These are phyloP conservation scores for Equus przewalskii DNA, from an alignment of 2,113 vertebrate genomes.

Conservation along the genomic window DNA sequence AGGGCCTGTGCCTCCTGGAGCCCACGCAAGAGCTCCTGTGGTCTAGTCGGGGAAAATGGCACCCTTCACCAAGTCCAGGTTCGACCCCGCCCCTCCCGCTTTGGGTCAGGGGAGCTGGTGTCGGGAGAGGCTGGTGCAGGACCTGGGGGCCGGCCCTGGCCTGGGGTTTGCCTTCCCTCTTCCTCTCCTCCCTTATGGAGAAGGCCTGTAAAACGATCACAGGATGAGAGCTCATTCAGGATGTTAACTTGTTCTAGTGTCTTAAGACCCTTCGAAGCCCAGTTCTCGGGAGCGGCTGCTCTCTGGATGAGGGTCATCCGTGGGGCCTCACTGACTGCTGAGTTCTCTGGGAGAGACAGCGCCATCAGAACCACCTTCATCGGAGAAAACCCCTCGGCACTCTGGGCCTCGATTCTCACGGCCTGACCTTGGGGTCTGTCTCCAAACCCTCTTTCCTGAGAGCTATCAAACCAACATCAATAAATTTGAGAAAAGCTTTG, in stretches of 20 bases:
- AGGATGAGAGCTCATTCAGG: constrained; percentile 67
- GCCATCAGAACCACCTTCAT: neutral
- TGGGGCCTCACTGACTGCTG: neutral
- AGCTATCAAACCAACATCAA: constrained; percentile 64
- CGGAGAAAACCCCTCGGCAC: neutral
- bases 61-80: neutral
- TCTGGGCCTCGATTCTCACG: neutral
- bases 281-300: neutral
- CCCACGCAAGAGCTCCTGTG: neutral
- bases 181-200: neutral
- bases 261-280: neutral
- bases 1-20: neutral
- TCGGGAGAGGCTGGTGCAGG: neutral
- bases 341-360: neutral
- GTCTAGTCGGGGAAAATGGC: neutral
- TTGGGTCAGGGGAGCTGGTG: neutral
- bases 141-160: neutral
- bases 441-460: constrained; percentile 34
- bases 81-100: neutral
- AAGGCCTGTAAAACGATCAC: constrained; percentile 40
- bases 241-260: constrained; percentile 65
- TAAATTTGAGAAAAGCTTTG: constrained; percentile 50
- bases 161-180: neutral
- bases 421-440: neutral
- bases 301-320: neutral